Conservation (phyloP, 2,888 invertebrate genomes). For the Phyto melanocephala region DNA sequence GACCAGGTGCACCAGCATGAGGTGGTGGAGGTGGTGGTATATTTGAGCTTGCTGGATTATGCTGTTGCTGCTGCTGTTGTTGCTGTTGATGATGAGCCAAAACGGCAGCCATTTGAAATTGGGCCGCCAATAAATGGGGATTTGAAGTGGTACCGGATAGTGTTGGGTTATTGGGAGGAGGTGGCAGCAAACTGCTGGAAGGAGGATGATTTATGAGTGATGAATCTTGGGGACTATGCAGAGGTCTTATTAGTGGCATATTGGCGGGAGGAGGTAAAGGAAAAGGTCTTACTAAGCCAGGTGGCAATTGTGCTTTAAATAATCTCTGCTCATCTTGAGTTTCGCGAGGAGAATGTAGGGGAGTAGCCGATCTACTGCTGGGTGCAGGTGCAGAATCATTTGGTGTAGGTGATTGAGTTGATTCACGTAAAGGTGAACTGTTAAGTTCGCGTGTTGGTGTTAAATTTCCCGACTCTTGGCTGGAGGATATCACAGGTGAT, state of each 20-base stretch:
- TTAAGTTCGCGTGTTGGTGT: slow-evolving; percentile 60
- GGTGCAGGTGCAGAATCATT: slow-evolving; percentile 6
- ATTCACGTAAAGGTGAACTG: slow-evolving; percentile 65
- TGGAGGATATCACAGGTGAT: slow-evolving; percentile 57
- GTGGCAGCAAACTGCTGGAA: slow-evolving; percentile 37
- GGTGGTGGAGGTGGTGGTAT: slow-evolving; percentile 79
- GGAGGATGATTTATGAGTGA: slow-evolving; percentile 18
- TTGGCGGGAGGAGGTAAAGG: slow-evolving; percentile 71
- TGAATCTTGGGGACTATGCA: slow-evolving; percentile 55
- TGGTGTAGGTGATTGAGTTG: slow-evolving; percentile 60
- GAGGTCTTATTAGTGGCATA: slow-evolving; percentile 49
- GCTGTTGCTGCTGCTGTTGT: slow-evolving; percentile 72
- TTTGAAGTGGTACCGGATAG: slow-evolving; percentile 73
- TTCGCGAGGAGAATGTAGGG: slow-evolving; percentile 47
- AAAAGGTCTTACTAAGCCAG: slow-evolving; percentile 77
- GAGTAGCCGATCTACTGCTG: slow-evolving; percentile 61
- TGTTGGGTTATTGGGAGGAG: slow-evolving; percentile 29
- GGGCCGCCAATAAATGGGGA: slow-evolving; percentile 85
- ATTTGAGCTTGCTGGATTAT: slow-evolving; percentile 60
- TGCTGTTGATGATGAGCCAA: slow-evolving; percentile 81
- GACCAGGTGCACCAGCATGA: slow-evolving; percentile 68
- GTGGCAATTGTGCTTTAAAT: slow-evolving; percentile 69
- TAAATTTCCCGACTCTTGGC: slow-evolving; percentile 32
- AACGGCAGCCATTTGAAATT: slow-evolving; percentile 91
- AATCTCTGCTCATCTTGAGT: slow-evolving; percentile 65